Evolutionary conservation across 2,113 vertebrate genomes (phyloP), one percentile per base, ranked within the genome.

Genomic region (Apteryx owenii): DNA sequence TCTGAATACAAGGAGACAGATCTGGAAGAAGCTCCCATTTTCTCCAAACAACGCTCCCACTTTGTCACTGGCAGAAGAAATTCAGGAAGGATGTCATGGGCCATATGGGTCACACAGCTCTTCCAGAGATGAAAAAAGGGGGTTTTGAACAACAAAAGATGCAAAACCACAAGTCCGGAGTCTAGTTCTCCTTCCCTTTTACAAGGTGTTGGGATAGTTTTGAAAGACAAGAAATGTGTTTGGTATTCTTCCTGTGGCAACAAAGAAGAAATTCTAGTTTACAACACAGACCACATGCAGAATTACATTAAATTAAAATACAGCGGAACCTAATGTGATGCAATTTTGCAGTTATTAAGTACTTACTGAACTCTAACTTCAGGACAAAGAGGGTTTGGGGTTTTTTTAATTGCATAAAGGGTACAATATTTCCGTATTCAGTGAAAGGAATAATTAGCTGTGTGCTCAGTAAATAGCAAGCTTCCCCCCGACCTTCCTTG

Each of bases 321-420:
- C 48, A 62, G 72, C 28, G 87, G 51, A 61, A 64, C 40, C 61
- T 88, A 76, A 93, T 38, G 62, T 2, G 0, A 93, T 64, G 20
- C 46, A 89, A 95, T 95, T 96, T 97, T 97, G 81, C 75, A 91
- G 82, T 95, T 94, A 94, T 97, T 98, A 97, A 98, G 70, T 53
- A 88, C 92, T 90, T 91, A 94, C 76, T 97, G 81, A 97, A 96
- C 93, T 94, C 62, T 25, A 94, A 89, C 75, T 95, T 89, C 92
- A 96, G 93, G 46, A 46, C 44, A 7, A 5, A 87, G 71, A 44
- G 71, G 46, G 53, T 84, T 97, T 95, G 36, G 36, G 36, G 92
- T 84, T 97, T 95, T 93, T 84, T 91, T 42, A 91, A 44, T 14
- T 81, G 53, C 54, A 51, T 22, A 91, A 97, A 96, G 58, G 62